phyloP scores from a whole-genome alignment of 2,797 vertebrate species.

The Propithecus deckenii region DNA sequence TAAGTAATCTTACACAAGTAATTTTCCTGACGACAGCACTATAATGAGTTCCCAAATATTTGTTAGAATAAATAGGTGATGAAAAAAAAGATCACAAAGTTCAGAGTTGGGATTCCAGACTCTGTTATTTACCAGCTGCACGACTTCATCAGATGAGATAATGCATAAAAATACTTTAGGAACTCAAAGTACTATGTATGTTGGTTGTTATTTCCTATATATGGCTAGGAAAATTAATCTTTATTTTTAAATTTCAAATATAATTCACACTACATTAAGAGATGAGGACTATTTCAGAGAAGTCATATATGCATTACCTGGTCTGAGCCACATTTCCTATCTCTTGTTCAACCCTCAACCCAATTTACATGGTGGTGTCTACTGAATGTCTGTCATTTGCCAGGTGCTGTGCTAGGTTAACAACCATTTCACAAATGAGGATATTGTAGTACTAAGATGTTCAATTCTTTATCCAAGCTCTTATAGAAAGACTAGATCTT shows the following conservation, averaged over 20 bases:
- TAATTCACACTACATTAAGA: background rate
- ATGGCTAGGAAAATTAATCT: background rate
- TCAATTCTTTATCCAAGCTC: background rate
- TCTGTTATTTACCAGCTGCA: background rate
- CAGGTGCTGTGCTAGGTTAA: background rate
- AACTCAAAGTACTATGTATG: background rate
- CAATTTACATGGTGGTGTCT: background rate
- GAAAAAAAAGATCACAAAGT: slow-evolving; percentile 33
- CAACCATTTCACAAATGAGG: background rate
- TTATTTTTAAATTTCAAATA: background rate
- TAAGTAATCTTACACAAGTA: background rate
- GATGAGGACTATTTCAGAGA: background rate
- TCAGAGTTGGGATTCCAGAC: background rate
- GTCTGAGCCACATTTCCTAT: background rate
- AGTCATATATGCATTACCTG: background rate
- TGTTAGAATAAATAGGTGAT: background rate
- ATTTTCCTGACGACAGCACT: slow-evolving; percentile 21
- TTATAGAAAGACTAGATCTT: background rate
- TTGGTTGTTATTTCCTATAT: background rate
- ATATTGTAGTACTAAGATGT: background rate
- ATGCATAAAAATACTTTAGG: background rate
- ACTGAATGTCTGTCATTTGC: background rate
- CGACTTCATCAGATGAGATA: background rate
- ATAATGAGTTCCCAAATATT: background rate
- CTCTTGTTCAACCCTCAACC: background rate